Base-by-base conservation (phyloP, 2,888 invertebrate species). In the Caenorhabditis sulstoni region DNA sequence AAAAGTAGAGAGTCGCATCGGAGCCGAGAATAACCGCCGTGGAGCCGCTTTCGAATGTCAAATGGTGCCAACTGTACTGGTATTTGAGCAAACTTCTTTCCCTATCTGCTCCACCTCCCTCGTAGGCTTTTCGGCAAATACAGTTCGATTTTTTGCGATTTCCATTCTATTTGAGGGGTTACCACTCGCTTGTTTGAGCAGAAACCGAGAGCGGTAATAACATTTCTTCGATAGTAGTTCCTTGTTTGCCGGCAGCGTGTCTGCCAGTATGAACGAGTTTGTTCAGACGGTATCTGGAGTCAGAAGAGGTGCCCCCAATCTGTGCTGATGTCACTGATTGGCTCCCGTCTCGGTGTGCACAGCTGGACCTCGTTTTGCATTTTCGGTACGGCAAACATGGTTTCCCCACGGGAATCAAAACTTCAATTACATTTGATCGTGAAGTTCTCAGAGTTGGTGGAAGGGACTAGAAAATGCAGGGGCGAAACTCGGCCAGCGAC, bases 21-120 rank as follows among this genome's bases (percentile, higher is more conserved):
- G 23, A 50, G 71, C 47, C 71, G 39, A 57, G 62, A 71, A 71
- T 71, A 71, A 71, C 71, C 57, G 35, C 14, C 23, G 23, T 52
- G 50, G 59, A 52, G 12, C 23, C 53, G 45, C 18, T 16, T 23
- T 41, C 23, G 11, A 55, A 52, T 53, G 22, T 37, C 23, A 59
- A 68, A 68, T 29, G 64, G 65, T 74, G 74, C 66, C 74, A 64
- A 74, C 35, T 75, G 55, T 62, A 76, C 76, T 76, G 68, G 76
- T 76, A 76, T 76, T 76, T 76, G 76, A 76, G 76, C 76, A 76
- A 75, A 76, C 61, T 67, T 76, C 55, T 68, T 62, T 45, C 14
- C 35, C 62, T 49, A 68, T 61, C 70, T 57, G 47, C 61, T 64
- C 62, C 58, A 37, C 61, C 70, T 55, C 67, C 50, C 22, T 59